Evolutionary conservation across 2,888 invertebrate genomes (phyloP).

Genomic region (Callinectes sapidus): DNA sequence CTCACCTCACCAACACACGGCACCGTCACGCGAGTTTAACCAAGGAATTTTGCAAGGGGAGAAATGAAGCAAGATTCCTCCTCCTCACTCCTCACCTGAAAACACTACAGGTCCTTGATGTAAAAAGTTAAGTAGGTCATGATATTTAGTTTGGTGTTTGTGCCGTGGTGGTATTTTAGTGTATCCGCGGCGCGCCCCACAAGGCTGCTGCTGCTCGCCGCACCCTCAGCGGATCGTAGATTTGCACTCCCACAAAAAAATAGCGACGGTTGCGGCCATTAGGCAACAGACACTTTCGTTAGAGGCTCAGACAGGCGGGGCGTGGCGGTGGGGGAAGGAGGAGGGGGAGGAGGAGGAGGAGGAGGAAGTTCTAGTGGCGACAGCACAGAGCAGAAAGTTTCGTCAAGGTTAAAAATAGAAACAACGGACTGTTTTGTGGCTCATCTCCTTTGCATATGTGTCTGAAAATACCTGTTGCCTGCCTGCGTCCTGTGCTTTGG

Average conservation of each 20-base stretch:
- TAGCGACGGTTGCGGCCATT: background rate
- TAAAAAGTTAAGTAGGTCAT: slow-evolving; percentile 9
- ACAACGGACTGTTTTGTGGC: background rate
- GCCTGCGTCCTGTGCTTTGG: background rate
- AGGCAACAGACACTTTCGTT: background rate
- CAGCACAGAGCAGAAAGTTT: slow-evolving; percentile 7
- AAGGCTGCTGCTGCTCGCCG: background rate
- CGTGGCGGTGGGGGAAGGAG: background rate
- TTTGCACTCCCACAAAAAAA: slow-evolving; percentile 11
- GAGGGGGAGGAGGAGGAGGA: background rate
- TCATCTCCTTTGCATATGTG: slow-evolving; percentile 1
- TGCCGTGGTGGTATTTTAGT: background rate
- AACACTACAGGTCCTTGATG: background rate
- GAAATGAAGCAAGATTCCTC: background rate
- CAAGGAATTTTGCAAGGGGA: background rate
- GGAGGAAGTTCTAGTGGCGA: background rate
- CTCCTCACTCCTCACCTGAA: background rate
- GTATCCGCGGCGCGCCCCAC: background rate
- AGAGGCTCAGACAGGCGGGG: background rate
- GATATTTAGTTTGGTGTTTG: background rate
- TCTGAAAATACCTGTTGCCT: background rate
- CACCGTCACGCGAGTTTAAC: background rate
- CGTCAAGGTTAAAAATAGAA: slow-evolving; percentile 14
- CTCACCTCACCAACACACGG: background rate
- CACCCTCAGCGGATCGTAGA: background rate